These are phyloP conservation scores for Astur gentilis DNA, from an alignment of 2,113 vertebrate genomes.

Conservation along the genomic window DNA sequence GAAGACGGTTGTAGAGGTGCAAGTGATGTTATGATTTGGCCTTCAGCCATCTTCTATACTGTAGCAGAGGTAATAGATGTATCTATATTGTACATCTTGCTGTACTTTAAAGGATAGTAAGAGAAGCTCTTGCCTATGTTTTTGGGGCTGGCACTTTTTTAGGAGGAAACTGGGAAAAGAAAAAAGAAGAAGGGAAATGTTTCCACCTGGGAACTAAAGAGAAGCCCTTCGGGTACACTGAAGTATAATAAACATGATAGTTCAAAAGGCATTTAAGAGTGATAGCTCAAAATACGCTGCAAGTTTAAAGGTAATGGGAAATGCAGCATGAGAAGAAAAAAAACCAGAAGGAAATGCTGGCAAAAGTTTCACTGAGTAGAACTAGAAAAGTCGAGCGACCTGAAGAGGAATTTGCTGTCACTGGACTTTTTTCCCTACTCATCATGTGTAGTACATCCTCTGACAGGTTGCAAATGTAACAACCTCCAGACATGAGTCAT, in stretches of 20 bases:
- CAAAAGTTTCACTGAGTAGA: neutral
- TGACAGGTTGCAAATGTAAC: neutral
- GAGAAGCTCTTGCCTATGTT: neutral
- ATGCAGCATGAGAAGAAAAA: neutral
- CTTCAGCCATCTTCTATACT: neutral
- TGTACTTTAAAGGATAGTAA: neutral
- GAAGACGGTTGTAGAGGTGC: neutral
- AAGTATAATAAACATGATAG: neutral
- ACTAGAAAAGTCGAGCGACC: neutral
- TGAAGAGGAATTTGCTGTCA: neutral
- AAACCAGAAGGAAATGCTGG: neutral
- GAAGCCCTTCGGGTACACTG: neutral
- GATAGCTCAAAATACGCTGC: neutral
- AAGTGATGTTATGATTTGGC: neutral
- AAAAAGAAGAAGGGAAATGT: neutral
- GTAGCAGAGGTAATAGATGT: neutral
- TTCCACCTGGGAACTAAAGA: neutral
- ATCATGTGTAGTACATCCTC: neutral
- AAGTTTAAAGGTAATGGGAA: neutral
- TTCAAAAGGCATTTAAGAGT: neutral
- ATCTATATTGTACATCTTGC: neutral
- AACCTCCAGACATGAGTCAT: constrained; percentile 1
- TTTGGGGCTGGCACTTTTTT: neutral
- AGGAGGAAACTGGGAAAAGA: neutral
- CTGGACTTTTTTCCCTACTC: neutral